Percentiles rank a stretch among this genome's conserved stretches.
Conservation (phyloP, 35 echinoderm and acorn worm species). For the Ophiothrix spiculata region DNA sequence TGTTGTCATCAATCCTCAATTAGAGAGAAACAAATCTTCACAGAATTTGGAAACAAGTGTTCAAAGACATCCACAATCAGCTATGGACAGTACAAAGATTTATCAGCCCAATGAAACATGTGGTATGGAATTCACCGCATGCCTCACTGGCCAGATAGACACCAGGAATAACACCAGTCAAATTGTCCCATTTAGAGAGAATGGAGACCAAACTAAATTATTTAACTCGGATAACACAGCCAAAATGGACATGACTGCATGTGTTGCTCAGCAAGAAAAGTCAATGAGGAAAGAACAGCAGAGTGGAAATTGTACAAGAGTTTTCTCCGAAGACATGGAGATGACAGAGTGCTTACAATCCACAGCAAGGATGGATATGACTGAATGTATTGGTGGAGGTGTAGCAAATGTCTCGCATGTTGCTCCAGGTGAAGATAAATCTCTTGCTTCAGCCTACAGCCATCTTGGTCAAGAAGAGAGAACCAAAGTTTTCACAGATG, state of each 20-base stretch:
- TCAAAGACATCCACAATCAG: no score
- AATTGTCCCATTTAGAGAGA: no score
- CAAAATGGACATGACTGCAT: no score
- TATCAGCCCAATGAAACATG: no score
- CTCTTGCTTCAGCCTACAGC: background rate
- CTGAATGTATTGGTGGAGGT: conserved; percentile 29
- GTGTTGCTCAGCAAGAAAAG: no score
- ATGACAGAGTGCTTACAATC: conserved; percentile 40
- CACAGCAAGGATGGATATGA: conserved; percentile 56
- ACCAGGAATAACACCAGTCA: background rate
- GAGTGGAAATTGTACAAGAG: background rate
- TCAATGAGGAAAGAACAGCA: background rate
- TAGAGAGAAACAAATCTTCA: no score
- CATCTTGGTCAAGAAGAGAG: background rate
- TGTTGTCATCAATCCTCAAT: no score
- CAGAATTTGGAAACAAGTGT: no score
- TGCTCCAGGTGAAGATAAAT: background rate
- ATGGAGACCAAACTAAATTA: no score
- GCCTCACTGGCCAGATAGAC: background rate
- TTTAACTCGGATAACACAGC: no score
- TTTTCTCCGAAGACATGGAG: conserved; percentile 24
- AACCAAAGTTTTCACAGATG: conserved; percentile 7
- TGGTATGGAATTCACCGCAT: conserved; percentile 16
- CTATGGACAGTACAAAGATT: no score
- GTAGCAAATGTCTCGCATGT: no score